Base-by-base conservation (phyloP, 2,113 vertebrate genomes). In the Malurus alboscapulatus region DNA sequence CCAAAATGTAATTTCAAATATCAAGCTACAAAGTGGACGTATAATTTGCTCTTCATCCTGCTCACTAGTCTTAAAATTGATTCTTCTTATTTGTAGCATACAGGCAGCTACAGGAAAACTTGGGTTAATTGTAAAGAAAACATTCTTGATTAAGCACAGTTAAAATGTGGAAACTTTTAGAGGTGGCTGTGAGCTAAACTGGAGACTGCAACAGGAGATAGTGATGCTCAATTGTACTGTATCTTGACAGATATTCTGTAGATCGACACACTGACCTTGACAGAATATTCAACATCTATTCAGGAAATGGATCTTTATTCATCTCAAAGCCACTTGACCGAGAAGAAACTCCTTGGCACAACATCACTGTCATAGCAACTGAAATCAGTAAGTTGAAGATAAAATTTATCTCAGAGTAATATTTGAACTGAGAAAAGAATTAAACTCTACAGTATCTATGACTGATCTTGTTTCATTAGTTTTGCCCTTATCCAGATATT, bases 201-300 rank as follows among this genome's bases (percentile, higher is more conserved):
- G 29, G 14, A 82, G 21, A 76, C 18, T 51, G 42, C 62, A 42
- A 69, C 4, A 44, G 19, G 27, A 75, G 14, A 38, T 6, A 45
- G 26, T 74, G 30, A 76, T 79, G 73, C 24, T 83, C 30, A 51
- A 5, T 36, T 97, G 29, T 88, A 63, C 40, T 86, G 18, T 96
- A 32, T 95, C 82, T 96, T 96, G 42, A 59, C 97, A 99, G 99
- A 96, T 99, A 99, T 91, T 98, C 99, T 87, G 98, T 99, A 54
- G 99, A 99, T 97, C 98, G 98, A 14, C 99, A 99, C 57, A 99
- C 99, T 40, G 99, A 99, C 92, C 97, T 99, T 47, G 99, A 99
- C 88, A 97, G 98, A 88, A 97, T 99, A 95, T 99, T 99, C 96
- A 99, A 98, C 96, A 98, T 99, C 27, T 97, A 99, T 76, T 98